A percentile compares a stretch with the other conserved stretches of the same genome.
These are phyloP conservation scores for Kryptolebias ocellatus DNA, from an alignment of 2,797 vertebrate species.

Conservation along the genomic window DNA sequence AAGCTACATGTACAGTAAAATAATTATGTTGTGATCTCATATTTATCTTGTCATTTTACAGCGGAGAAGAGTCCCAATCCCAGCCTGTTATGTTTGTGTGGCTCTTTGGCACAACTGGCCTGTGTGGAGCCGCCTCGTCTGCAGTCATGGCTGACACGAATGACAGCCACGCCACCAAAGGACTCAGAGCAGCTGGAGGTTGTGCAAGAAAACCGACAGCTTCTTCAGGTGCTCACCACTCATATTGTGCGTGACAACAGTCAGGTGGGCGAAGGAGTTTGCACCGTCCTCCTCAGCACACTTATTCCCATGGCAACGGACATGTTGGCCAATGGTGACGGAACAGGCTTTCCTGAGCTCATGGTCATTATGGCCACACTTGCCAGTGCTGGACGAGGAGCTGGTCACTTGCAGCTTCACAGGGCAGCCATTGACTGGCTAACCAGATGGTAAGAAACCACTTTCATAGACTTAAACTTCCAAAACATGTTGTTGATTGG, in stretches of 20 bases:
- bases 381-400: constrained; percentile 96
- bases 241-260: constrained; percentile 98
- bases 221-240: constrained; percentile 93
- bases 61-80: constrained; percentile 98
- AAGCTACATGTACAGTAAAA: neutral
- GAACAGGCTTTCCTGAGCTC: constrained; percentile 96
- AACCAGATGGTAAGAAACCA: constrained; percentile 90
- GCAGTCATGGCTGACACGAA: constrained; percentile 95
- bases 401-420: constrained; percentile 96
- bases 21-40: neutral
- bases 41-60: constrained; percentile 51
- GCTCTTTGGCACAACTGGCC: constrained; percentile 95
- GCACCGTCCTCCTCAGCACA: constrained; percentile 94
- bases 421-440: constrained; percentile 96
- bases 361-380: constrained; percentile 98
- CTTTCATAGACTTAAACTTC: neutral
- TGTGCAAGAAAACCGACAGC: constrained; percentile 97
- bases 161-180: constrained; percentile 93
- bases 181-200: constrained; percentile 95
- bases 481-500: neutral
- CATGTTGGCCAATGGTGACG: constrained; percentile 94
- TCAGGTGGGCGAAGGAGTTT: constrained; percentile 98
- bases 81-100: constrained; percentile 92
- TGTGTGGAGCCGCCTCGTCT: constrained; percentile 92
- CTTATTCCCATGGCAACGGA: constrained; percentile 99